Conservation (phyloP, 64 coral and sea anemone species). For the Dendrophyllia cribrosa region DNA sequence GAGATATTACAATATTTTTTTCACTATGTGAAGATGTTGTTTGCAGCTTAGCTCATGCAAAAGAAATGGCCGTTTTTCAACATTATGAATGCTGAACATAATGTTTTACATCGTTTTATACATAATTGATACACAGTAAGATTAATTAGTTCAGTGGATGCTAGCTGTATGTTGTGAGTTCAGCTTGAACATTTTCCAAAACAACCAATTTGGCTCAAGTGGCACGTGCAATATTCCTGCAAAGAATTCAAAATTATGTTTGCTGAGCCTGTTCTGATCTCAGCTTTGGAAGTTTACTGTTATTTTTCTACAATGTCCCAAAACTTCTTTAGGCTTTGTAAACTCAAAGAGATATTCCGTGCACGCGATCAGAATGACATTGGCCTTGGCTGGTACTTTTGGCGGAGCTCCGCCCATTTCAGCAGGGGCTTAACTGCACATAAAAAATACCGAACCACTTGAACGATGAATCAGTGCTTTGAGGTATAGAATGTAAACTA, state of each 20-base stretch:
- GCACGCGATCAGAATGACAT: neutral
- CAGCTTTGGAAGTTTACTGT: neutral
- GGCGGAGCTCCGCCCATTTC: neutral
- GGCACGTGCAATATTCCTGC: neutral
- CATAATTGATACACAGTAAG: too few relatives aligned
- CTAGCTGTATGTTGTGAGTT: too few relatives aligned
- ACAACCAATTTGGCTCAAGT: neutral
- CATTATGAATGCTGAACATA: too few relatives aligned
- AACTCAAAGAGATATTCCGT: neutral
- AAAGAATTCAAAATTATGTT: neutral
- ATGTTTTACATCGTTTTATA: too few relatives aligned
- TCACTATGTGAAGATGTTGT: too few relatives aligned
- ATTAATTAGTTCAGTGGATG: too few relatives aligned
- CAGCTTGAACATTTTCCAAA: neutral
- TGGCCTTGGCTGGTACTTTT: neutral
- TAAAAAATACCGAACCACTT: neutral
- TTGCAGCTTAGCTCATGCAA: too few relatives aligned
- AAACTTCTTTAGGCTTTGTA: neutral
- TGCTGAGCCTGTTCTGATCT: slow-evolving; percentile 1
- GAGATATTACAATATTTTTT: too few relatives aligned
- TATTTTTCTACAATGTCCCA: neutral
- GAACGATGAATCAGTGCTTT: too few relatives aligned
- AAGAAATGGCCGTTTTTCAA: too few relatives aligned
- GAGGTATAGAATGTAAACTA: too few relatives aligned
- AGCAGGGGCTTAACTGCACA: neutral